phyloP scores from a whole-genome alignment of 2,888 invertebrate species.

The Ichneumoninae sp. region DNA sequence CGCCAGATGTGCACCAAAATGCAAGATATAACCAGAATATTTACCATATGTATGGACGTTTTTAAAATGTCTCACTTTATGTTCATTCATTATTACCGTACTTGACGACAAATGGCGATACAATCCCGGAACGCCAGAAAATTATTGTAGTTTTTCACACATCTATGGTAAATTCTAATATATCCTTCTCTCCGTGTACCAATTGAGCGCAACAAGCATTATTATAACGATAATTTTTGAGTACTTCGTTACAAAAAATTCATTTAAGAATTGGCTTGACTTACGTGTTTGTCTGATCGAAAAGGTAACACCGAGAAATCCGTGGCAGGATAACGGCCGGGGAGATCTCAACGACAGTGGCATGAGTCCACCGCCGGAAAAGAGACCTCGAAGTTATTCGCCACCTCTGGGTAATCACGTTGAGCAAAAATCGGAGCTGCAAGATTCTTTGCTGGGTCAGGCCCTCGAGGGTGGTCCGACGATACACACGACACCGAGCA shows the following conservation, averaged over 20 bases:
- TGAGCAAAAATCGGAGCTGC: constrained; percentile 86
- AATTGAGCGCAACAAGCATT: not conserved
- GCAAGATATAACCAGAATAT: too few relatives aligned
- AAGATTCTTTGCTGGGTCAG: constrained; percentile 91
- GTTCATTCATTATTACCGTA: not conserved
- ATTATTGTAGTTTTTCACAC: too few relatives aligned
- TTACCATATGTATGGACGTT: too few relatives aligned
- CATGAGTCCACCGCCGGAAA: constrained; percentile 86
- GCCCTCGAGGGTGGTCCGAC: constrained; percentile 91
- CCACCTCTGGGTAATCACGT: constrained; percentile 81
- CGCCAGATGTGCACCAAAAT: too few relatives aligned
- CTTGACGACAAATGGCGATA: too few relatives aligned
- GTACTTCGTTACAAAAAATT: not conserved
- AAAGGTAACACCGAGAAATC: constrained; percentile 87
- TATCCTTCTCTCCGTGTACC: not conserved
- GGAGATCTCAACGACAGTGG: constrained; percentile 85
- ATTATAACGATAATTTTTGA: not conserved
- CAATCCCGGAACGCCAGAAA: too few relatives aligned
- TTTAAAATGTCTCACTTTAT: too few relatives aligned
- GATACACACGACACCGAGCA: constrained; percentile 85
- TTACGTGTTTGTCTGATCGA: not conserved
- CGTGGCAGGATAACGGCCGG: constrained; percentile 87
- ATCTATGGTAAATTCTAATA: not conserved
- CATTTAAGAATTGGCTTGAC: not conserved
- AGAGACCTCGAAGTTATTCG: constrained; percentile 82